Base-by-base conservation (phyloP, 2,113 vertebrate genomes). In the Tauraco erythrolophus region DNA sequence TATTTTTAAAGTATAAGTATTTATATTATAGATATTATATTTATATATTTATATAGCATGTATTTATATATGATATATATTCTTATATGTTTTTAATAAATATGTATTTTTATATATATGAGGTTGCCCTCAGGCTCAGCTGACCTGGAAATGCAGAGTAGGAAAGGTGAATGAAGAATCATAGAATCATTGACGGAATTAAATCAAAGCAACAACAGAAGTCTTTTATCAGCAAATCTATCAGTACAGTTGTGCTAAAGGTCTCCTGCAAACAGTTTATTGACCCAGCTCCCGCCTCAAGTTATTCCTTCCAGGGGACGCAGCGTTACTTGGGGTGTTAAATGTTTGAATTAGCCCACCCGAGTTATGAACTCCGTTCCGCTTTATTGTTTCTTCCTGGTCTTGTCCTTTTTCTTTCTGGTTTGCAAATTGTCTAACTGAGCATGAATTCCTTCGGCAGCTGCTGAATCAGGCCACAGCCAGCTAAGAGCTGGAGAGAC, bases 221-320 rank as follows among this genome's bases (percentile, higher is more conserved):
- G 45, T 84, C 37, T 78, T 78, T 62, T 76, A 70, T 90, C 79
- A 93, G 53, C 62, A 75, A 45, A 62, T 91, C 89, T 60, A 48
- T 92, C 68, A 25, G 27, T 56, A 17, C 35, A 14, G 17, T 90
- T 81, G 39, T 51, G 19, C 76, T 86, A 50, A 81, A 94, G 37
- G 39, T 91, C 86, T 97, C 46, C 60, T 51, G 25, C 66, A 85
- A 85, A 84, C n/a, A 50, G 56, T 89, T 85, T 90, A 70, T 80
- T 91, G 75, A 86, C 56, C 30, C 10, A 25, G 27, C 33, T 70
- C 35, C 45, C 5, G 0, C 61, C 77, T 84, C 65, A 45, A 60
- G 58, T 78, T 88, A 46, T 14, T 82, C 56, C 48, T 96, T 92
- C 37, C 23, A 21, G 45, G 16, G 22, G 27, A 48, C 1, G 0